Conservation (phyloP, 2,797 vertebrate genomes). For the Mormyrus hasselquistii region DNA sequence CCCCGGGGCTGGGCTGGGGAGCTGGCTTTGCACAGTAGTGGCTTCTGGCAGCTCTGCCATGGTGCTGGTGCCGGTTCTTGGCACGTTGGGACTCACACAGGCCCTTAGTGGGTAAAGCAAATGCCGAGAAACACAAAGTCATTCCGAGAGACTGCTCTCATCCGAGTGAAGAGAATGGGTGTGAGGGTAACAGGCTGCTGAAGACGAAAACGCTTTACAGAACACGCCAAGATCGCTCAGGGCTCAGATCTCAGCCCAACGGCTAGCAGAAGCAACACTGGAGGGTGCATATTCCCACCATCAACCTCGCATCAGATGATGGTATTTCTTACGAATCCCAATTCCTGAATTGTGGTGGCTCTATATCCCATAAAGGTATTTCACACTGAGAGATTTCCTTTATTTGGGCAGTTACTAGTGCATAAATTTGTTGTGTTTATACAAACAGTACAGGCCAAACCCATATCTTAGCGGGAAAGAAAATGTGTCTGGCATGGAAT, state of each 20-base stretch:
- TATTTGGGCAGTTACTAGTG: neutral
- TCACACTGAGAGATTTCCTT: neutral
- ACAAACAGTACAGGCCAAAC: neutral
- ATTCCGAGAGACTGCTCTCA: neutral
- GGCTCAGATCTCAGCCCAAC: neutral
- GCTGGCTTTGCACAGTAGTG: neutral
- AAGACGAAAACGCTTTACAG: neutral
- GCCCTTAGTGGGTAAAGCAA: neutral
- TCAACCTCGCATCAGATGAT: neutral
- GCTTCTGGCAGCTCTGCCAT: neutral
- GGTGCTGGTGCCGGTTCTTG: neutral
- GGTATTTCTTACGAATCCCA: neutral
- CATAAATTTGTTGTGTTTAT: neutral
- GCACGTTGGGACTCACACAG: neutral
- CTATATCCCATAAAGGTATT: neutral
- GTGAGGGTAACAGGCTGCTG: neutral
- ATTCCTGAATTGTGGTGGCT: neutral
- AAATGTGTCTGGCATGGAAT: neutral
- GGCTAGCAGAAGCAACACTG: neutral
- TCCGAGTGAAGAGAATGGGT: neutral
- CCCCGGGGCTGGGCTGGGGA: neutral
- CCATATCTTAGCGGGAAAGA: neutral
- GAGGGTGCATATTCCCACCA: neutral
- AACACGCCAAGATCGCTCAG: neutral
- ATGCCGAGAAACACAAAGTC: neutral